phyloP scores from a whole-genome alignment of 2,113 vertebrate genomes.

The Nannobrachium achirus region DNA sequence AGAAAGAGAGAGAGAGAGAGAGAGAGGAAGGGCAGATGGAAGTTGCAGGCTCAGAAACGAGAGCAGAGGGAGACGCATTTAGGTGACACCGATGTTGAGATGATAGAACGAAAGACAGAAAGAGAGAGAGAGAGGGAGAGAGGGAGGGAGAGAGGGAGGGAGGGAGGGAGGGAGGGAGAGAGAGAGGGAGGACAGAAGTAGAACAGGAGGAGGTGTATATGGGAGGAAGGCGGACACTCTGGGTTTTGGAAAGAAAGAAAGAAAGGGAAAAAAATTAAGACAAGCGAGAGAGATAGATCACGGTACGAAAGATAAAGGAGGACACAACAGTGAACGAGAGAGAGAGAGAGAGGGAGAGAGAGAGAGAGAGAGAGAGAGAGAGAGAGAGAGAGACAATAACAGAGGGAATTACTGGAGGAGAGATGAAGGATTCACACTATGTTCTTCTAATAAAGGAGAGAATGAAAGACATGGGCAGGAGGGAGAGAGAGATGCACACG shows the following conservation, averaged over 20 bases:
- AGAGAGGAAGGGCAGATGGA: conserved; percentile 44
- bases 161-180: conserved; percentile 7
- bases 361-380: not conserved
- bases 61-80: conserved; percentile 34
- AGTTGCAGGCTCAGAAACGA: conserved; percentile 55
- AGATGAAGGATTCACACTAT: conserved; percentile 81
- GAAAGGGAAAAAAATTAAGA: not conserved
- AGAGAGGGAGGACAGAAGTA: not conserved
- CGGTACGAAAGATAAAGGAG: too few relatives aligned
- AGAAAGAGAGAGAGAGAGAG: conserved; percentile 42
- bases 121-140: conserved; percentile 28
- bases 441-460: conserved; percentile 80
- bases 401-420: conserved; percentile 71
- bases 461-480: conserved; percentile 71
- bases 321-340: too few relatives aligned
- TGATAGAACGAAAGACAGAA: conserved; percentile 43
- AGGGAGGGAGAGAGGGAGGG: conserved; percentile 1
- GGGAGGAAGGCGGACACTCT: not conserved
- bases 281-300: not conserved
- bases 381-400: conserved; percentile 56
- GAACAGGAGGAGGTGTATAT: conserved; percentile 3
- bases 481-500: conserved; percentile 33
- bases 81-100: conserved; percentile 32
- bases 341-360: not conserved
- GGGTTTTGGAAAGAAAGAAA: not conserved